Evolutionary conservation across 2,797 vertebrate species (phyloP).

Genomic region (Podargus strigoides): DNA sequence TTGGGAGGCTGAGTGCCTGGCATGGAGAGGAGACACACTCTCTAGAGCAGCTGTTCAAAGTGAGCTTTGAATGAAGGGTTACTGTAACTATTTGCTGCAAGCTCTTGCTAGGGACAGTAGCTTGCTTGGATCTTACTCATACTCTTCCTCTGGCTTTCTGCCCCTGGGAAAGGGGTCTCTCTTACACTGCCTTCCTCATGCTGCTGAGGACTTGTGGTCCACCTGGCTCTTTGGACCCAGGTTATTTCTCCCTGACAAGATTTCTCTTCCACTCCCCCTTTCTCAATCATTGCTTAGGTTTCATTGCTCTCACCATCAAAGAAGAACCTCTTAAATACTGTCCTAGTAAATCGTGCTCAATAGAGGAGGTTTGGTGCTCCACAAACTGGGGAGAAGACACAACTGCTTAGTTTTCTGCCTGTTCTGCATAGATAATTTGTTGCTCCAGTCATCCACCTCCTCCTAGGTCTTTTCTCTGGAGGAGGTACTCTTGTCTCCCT

Average conservation of each 20-base stretch:
- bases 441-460: conserved; percentile 20
- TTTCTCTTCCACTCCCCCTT: not conserved
- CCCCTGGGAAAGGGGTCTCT: not conserved
- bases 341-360: not conserved
- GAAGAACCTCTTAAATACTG: not conserved
- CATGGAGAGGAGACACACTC: not conserved
- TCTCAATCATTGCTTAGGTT: not conserved
- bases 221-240: not conserved
- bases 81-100: not conserved
- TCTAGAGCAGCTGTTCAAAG: not conserved
- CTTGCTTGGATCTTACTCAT: not conserved
- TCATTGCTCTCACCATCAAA: not conserved
- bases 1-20: not conserved
- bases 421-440: conserved; percentile 8
- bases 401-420: conserved; percentile 10
- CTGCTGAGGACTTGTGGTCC: not conserved
- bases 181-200: not conserved
- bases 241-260: not conserved
- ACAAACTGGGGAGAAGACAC: not conserved
- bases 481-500: conserved; percentile 47
- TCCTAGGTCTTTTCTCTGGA: conserved; percentile 33
- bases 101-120: not conserved
- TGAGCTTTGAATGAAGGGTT: not conserved
- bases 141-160: not conserved
- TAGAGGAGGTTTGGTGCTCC: not conserved